Conservation (phyloP, 2,888 invertebrate genomes). For the Idaea biselata region DNA sequence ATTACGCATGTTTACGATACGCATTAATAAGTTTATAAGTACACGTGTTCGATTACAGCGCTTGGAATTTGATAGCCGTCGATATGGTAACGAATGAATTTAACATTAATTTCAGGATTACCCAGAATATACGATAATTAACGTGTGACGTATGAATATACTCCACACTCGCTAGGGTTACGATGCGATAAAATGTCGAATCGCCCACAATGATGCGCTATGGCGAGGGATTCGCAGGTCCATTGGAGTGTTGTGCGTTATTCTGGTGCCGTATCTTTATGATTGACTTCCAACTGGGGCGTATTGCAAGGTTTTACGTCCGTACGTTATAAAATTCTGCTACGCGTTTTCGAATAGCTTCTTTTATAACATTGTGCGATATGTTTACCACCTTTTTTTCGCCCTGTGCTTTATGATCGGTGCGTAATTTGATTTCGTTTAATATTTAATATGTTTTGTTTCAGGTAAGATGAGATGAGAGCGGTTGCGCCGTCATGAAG, state of each 20-base stretch:
- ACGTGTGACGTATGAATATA: constrained; percentile 39
- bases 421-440: constrained; percentile 12
- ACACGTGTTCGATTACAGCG: constrained; percentile 37
- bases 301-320: constrained; percentile 28
- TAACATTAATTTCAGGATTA: constrained; percentile 59
- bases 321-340: constrained; percentile 24
- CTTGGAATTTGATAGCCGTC: constrained; percentile 48
- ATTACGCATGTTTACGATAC: constrained; percentile 26
- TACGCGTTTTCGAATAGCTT: constrained; percentile 17
- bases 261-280: constrained; percentile 47
- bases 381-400: constrained; percentile 1
- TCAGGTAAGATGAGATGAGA: constrained; percentile 44
- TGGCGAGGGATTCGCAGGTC: constrained; percentile 21
- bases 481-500: not conserved
- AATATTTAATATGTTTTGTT: constrained; percentile 40
- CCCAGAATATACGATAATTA: constrained; percentile 59
- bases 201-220: constrained; percentile 33
- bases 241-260: constrained; percentile 36
- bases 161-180: constrained; percentile 46
- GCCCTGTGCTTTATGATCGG: not conserved
- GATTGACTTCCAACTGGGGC: constrained; percentile 43
- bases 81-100: constrained; percentile 54
- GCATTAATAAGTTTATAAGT: constrained; percentile 37
- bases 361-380: constrained; percentile 4
- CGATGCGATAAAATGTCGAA: constrained; percentile 57